Conservation (phyloP, 2,113 vertebrate genomes). For the Syngnathoides biaculeatus region DNA sequence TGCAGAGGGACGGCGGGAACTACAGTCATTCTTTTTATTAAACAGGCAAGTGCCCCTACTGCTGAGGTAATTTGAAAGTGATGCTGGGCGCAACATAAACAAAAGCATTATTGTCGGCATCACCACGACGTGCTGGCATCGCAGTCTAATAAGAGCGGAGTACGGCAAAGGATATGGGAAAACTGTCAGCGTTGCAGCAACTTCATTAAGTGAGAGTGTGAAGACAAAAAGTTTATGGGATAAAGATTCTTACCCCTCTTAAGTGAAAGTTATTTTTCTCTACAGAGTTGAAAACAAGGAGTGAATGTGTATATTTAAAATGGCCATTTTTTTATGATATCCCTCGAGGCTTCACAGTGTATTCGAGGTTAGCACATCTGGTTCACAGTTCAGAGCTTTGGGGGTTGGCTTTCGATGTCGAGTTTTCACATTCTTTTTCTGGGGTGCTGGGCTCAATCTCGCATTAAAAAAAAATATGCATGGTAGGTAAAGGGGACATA, state of each 20-base stretch:
- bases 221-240: background rate
- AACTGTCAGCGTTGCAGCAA: constrained; percentile 35
- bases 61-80: constrained; percentile 30
- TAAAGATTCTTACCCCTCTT: background rate
- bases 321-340: background rate
- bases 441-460: too few species aligned
- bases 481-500: too few species aligned
- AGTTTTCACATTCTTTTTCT: too few species aligned
- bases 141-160: constrained; percentile 31
- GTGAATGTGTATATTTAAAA: background rate
- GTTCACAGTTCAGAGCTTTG: background rate
- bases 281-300: background rate
- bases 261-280: background rate
- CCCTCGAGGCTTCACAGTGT: background rate
- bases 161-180: constrained; percentile 13
- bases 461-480: too few species aligned
- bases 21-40: constrained; percentile 35
- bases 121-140: constrained; percentile 13
- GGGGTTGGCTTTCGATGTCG: background rate
- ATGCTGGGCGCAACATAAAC: constrained; percentile 26
- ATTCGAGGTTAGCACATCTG: background rate
- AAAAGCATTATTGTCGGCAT: constrained; percentile 29
- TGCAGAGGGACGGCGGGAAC: constrained; percentile 17
- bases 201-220: constrained; percentile 47
- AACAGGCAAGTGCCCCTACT: constrained; percentile 23